phyloP scores from a whole-genome alignment of 64 coral and sea anemone species.

The Pachyseris speciosa region DNA sequence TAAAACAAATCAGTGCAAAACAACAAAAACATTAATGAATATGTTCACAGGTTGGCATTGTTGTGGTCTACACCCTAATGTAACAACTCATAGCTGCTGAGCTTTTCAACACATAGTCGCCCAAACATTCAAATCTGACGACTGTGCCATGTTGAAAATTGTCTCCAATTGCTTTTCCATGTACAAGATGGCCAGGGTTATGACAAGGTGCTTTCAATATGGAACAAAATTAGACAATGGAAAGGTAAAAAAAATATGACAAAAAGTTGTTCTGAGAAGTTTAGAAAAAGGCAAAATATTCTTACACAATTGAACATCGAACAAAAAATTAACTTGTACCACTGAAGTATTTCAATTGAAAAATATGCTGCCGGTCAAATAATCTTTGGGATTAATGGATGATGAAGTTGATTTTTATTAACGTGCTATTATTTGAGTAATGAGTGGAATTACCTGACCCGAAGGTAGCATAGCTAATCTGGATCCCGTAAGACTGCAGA shows the following conservation, averaged over 20 bases:
- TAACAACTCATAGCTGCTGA: neutral
- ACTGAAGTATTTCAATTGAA: too few species aligned
- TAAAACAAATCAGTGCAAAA: too few species aligned
- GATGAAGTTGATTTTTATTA: too few species aligned
- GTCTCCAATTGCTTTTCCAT: neutral
- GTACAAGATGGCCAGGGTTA: neutral
- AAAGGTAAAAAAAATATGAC: neutral
- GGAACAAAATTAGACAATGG: neutral
- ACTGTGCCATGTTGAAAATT: neutral
- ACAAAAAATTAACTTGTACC: too few species aligned
- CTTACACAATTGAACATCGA: too few species aligned
- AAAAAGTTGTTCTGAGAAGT: neutral
- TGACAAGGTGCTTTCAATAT: neutral
- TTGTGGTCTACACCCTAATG: neutral
- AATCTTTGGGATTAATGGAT: too few species aligned
- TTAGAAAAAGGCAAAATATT: neutral
- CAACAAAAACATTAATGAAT: too few species aligned
- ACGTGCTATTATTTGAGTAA: too few species aligned
- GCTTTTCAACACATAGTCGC: neutral
- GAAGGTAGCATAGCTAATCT: too few species aligned
- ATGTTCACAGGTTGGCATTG: neutral
- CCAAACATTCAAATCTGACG: neutral
- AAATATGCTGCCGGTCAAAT: too few species aligned
- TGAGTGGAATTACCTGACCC: too few species aligned
- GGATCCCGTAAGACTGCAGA: too few species aligned